phyloP scores from a whole-genome alignment of 1,140 invertebrate species.

The Hormaphis cornu region DNA sequence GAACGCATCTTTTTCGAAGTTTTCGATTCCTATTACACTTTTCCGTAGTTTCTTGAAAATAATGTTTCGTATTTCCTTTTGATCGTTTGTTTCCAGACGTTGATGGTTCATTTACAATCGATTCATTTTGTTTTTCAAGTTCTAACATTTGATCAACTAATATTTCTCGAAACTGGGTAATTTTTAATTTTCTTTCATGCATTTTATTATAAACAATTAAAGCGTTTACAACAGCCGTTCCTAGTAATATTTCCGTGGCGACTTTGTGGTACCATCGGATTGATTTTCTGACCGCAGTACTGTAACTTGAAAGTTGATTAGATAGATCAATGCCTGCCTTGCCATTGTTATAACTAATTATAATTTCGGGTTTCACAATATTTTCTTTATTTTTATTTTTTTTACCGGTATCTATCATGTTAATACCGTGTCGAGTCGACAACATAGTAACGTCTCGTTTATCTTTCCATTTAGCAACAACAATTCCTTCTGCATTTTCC shows the following conservation, averaged over 20 bases:
- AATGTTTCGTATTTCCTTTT: background rate
- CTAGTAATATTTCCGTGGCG: slow-evolving; percentile 41
- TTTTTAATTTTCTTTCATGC: background rate
- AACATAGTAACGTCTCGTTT: slow-evolving; percentile 40
- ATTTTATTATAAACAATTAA: slow-evolving; percentile 19
- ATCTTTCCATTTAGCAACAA: slow-evolving; percentile 42
- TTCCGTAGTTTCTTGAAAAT: background rate
- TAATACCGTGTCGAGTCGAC: slow-evolving; percentile 38
- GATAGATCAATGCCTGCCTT: slow-evolving; percentile 43
- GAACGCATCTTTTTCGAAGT: background rate
- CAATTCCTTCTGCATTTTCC: slow-evolving; percentile 40
- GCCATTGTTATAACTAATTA: slow-evolving; percentile 41
- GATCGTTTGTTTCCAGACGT: background rate
- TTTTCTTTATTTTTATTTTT: slow-evolving; percentile 34
- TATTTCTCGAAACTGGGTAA: slow-evolving; percentile 9
- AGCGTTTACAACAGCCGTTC: slow-evolving; percentile 30
- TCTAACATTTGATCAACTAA: background rate
- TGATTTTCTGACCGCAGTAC: slow-evolving; percentile 41
- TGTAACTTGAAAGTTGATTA: slow-evolving; percentile 43
- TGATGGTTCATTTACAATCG: background rate
- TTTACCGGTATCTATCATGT: slow-evolving; percentile 35
- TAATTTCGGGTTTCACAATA: slow-evolving; percentile 38
- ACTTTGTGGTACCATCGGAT: slow-evolving; percentile 43
- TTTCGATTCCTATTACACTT: background rate
- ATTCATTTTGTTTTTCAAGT: slow-evolving; percentile 3